phyloP scores from a whole-genome alignment of 2,113 vertebrate species.

The Psittacara wagleri region DNA sequence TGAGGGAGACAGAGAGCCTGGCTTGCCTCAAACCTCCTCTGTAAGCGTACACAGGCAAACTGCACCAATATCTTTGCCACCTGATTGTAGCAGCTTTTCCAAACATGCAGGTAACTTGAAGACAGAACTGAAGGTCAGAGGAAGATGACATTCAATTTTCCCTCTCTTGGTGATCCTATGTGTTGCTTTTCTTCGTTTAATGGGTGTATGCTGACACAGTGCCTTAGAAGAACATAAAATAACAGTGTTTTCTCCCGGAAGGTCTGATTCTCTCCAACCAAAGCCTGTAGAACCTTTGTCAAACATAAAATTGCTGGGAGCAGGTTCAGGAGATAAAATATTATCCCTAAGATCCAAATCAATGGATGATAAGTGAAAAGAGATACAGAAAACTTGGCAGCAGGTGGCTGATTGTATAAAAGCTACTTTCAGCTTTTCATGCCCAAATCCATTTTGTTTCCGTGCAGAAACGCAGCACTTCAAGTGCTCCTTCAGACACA shows the following conservation, averaged over 20 bases:
- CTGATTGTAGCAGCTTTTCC: background rate
- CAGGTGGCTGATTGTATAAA: background rate
- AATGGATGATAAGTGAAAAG: background rate
- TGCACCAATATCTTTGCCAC: background rate
- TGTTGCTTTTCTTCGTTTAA: background rate
- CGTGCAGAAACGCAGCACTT: background rate
- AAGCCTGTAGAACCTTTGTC: background rate
- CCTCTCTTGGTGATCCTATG: background rate
- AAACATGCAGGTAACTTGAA: background rate
- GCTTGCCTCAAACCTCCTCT: background rate
- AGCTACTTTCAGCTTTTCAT: background rate
- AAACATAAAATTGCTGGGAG: background rate
- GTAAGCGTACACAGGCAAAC: background rate
- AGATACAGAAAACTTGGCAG: background rate
- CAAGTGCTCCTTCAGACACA: background rate
- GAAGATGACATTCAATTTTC: background rate
- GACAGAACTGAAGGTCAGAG: background rate
- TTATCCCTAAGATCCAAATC: background rate
- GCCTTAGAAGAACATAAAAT: background rate
- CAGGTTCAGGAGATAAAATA: background rate
- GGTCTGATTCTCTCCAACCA: background rate
- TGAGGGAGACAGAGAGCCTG: background rate
- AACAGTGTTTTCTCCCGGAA: background rate
- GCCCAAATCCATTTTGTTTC: conserved; percentile 4
- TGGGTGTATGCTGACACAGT: no score